Evolutionary conservation across 1,140 invertebrate genomes (phyloP), one percentile per base, ranked within the genome.

Genomic region (Drosophila micromelanica): DNA sequence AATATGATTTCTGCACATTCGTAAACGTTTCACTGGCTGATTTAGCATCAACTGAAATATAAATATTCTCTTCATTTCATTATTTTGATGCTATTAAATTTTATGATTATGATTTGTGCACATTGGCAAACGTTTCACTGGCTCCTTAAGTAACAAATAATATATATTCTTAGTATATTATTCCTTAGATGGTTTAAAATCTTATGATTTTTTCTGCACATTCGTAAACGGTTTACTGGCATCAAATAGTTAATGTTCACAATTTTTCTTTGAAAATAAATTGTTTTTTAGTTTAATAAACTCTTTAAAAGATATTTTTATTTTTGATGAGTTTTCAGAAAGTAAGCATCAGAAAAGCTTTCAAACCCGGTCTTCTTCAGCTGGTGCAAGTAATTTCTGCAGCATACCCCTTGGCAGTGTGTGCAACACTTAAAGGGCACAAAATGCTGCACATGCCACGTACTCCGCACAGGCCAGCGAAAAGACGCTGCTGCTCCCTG

Each of bases 391-490:
- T 1, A 6, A 11, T 27, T 48, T 11, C 9, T 8, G 11, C 11
- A 27, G 38, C 17, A 64, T 57, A 57, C 51, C 42, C 27, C 42
- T 12, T 30, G 13, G 51, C 42, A 23, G 12, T n/a, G 9, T 12
- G 8, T 48, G 6, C 23, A 32, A 32, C 37, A 42, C 6, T 15
- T 60, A 37, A 9, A 67, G 57, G 65, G 56, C 48, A 61, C 23
- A 23, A 57, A 67, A 59, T 68, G 20, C 67, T 63, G 67, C 67
- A 62, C 59, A 62, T 70, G 62, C 70, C 63, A 68, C 48, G 43
- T 64, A 65, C 60, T 32, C 9, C 32, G 17, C 27, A 23, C 38
- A 43, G 32, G 45, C 20, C 40, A 38, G 43, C 32, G 13, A 35
- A 35, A 52, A 46, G 40, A 43, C 63, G 59, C 64, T 57, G 30